Evolutionary conservation across 2,113 vertebrate species (phyloP).

Genomic region (Sebastes fasciatus): DNA sequence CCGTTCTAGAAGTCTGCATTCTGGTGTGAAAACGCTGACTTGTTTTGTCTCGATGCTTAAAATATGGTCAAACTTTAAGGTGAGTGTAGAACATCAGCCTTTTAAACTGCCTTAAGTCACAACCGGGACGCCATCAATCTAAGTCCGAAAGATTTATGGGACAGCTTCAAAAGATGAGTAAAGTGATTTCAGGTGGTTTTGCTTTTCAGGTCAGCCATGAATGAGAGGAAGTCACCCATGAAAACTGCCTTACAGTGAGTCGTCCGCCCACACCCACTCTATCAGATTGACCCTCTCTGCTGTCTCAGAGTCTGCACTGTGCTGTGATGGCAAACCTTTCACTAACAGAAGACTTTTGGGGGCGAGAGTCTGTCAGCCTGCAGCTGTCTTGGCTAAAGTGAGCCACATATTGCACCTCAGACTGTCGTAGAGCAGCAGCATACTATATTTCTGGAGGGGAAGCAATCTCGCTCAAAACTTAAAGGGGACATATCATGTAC

Average conservation of each 20-base stretch:
- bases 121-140: background rate
- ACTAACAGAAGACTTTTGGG: background rate
- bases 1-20: too few relatives aligned
- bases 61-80: background rate
- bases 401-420: background rate
- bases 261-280: slow-evolving; percentile 12
- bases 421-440: background rate
- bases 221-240: slow-evolving; percentile 27
- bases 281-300: slow-evolving; percentile 3
- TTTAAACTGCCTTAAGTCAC: background rate
- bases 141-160: background rate
- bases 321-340: background rate
- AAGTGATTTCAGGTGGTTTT: slow-evolving; percentile 28
- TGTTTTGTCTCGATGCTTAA: background rate
- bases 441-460: background rate
- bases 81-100: background rate
- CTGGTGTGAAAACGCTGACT: background rate
- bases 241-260: slow-evolving; percentile 22
- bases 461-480: background rate
- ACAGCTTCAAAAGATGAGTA: slow-evolving; percentile 16
- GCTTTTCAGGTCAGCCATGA: slow-evolving; percentile 6
- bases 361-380: background rate
- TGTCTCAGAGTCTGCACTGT: slow-evolving; percentile 13
- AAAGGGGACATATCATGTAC: background rate
- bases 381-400: background rate